phyloP scores from a whole-genome alignment of 2,113 vertebrate genomes.

The Cyanoderma ruficeps region DNA sequence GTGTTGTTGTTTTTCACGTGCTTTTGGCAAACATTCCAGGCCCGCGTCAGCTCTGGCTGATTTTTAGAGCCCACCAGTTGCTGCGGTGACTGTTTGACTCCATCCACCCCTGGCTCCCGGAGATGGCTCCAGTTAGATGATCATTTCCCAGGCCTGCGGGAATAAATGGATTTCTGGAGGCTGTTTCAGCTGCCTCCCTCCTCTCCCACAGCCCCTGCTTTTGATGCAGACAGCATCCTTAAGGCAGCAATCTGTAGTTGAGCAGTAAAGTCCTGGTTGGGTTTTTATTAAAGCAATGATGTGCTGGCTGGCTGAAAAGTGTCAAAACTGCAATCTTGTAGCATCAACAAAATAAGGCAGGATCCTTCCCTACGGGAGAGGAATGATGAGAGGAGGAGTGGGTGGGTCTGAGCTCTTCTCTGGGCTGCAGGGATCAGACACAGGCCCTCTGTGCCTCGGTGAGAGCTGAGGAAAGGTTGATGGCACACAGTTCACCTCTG shows the following conservation, averaged over 20 bases:
- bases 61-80: neutral
- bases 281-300: slow-evolving; percentile 54
- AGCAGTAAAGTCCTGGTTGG: slow-evolving; percentile 23
- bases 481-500: neutral
- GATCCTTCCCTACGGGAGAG: neutral
- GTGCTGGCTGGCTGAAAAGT: slow-evolving; percentile 55
- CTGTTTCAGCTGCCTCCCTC: neutral
- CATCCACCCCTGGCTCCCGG: neutral
- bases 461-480: neutral
- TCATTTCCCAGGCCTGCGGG: neutral
- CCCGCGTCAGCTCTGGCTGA: neutral
- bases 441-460: neutral
- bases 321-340: slow-evolving; percentile 54
- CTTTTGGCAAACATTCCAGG: neutral
- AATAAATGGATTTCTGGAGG: slow-evolving; percentile 38
- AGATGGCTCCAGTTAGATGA: neutral
- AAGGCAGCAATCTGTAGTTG: neutral
- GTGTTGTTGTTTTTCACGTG: neutral
- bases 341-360: slow-evolving; percentile 26
- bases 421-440: neutral
- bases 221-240: neutral
- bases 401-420: neutral
- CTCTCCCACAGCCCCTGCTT: slow-evolving; percentile 9
- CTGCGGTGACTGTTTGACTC: neutral
- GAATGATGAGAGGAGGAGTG: neutral